Evolutionary conservation across 64 coral and sea anemone species (phyloP), one percentile per base, ranked within the genome.

Genomic region (Montipora foliosa): DNA sequence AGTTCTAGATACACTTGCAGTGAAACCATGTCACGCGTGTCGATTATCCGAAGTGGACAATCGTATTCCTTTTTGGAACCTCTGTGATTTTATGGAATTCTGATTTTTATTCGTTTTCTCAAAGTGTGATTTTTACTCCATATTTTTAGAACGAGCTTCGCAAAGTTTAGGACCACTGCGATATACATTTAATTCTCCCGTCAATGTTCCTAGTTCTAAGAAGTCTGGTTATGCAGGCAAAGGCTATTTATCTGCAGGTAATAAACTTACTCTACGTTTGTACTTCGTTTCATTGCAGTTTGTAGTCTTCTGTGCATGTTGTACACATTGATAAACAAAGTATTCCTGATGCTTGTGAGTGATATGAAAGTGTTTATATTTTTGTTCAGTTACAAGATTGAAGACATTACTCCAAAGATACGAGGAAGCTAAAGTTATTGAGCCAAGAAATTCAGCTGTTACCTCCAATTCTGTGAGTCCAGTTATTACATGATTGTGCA

Each of bases 341-440:
- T 37, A 37, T 37, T 37, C 37, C 37, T 37, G 1, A 24, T 6
- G 4, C 5, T 2, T 24, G 15, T 68, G 64, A 68, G 10, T 20
- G 8, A 68, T 68, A 16, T 68, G 3, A 48, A 8, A 14, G 29
- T 14, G 5, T 17, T 50, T 49, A 9, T 12, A 58, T 81, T 68
- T 55, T 70, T 62, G 88, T 81, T n/a, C 53, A 95, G 94, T 95
- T 8, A 19, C 90, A 84, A 85, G 94, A 73, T 66, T 95, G 19
- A 92, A 95, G 47, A 70, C 80, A 50, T 91, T 95, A 67, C 90
- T 95, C n/a, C 84, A 92, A 10, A 84, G 79, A 68, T 95, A 95
- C 69, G 75, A 95, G 52, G 79, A 92, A 15, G 47, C 86, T 49
- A 75, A 80, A 75, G 67, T 60, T 50, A 37, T 48, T 46, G 81